Base-by-base conservation (phyloP, 2,888 invertebrate species). In the Cancer borealis region DNA sequence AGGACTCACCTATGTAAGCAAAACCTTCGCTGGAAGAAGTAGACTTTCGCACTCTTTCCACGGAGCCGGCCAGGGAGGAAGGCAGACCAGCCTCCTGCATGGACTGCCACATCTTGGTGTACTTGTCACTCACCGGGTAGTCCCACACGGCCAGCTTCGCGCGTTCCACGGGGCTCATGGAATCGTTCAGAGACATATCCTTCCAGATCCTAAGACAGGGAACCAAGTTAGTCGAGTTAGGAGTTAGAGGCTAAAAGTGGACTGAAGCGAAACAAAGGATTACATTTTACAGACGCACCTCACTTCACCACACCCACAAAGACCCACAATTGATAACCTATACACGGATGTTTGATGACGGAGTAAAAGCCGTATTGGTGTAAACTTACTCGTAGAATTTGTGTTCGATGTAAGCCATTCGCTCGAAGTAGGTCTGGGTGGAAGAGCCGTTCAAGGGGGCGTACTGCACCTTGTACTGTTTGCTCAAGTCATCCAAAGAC, bases 71-170 rank as follows among this genome's bases (percentile, higher is more conserved):
- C 84, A 98, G 97, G 4, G 97, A 97, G 54, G 97, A 97, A 0
- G 99, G 99, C 17, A 99, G 97, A 0, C 97, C 97, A 0, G 99
- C 98, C 96, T 98, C 98, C 96, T 97, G 97, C 99, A 99, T 99
- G 0, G 98, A 98, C 96, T 99, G 98, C 98, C 99, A 99, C 98
- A 99, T 99, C 97, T 99, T 99, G 84, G 99, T 99, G 96, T 99
- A 99, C 96, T 99, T 99, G 97, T 99, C 99, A 96, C 99, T 99
- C 0, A 99, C 99, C 0, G 99, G 99, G 96, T 99, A 99, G 96
- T 99, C 99, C 99, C 99, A 99, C 0, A 99, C 99, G 0, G 99
- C 99, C 26, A 99, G 97, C 96, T 99, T 98, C 0, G 99, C 98
- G 54, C 99, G 97, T 96, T 99, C 99, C 5, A 98, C 97, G 94